These are phyloP conservation scores for Diplodus sargus DNA, from an alignment of 2,797 vertebrate genomes.

Conservation along the genomic window DNA sequence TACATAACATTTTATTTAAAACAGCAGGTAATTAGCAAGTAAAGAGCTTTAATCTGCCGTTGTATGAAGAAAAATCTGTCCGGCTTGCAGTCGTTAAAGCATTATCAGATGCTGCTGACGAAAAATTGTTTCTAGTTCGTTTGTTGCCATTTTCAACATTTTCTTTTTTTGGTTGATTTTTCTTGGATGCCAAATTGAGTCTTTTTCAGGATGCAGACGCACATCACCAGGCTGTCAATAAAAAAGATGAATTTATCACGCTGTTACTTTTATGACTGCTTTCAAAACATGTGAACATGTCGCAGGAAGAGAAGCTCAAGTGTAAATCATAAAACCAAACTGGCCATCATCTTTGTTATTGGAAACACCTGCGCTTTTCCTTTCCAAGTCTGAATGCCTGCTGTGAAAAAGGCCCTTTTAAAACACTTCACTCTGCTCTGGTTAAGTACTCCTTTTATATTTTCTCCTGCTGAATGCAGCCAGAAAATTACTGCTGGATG, in stretches of 20 bases:
- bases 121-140: background rate
- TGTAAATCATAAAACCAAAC: background rate
- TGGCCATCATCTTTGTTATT: too few relatives aligned
- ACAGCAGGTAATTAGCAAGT: background rate
- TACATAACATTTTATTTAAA: background rate
- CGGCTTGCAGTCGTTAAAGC: background rate
- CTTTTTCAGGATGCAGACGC: background rate
- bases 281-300: background rate
- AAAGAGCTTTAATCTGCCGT: background rate
- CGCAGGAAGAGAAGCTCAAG: background rate
- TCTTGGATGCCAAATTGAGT: constrained; percentile 32
- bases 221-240: background rate
- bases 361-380: background rate
- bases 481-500: background rate
- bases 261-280: background rate
- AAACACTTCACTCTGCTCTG: background rate
- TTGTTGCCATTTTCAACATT: background rate
- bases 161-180: background rate
- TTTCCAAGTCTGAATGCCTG: background rate
- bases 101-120: background rate
- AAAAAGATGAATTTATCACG: background rate
- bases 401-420: background rate
- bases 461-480: background rate
- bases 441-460: background rate
- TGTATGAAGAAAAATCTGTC: background rate